Conservation (phyloP, 2,113 vertebrate species). For the Pelodiscus sinensis region DNA sequence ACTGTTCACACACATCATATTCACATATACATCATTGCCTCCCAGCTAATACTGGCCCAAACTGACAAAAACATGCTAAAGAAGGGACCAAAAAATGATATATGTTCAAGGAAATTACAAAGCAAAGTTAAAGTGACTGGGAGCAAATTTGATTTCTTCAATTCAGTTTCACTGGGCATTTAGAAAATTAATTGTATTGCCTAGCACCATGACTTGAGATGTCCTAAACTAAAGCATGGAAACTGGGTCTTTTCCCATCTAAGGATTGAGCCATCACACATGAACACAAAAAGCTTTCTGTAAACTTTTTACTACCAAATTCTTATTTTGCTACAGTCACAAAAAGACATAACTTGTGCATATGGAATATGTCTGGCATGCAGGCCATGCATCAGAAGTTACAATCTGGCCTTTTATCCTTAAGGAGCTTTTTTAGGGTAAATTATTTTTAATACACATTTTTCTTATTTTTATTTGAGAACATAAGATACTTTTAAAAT, state of each 20-base stretch:
- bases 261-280: neutral
- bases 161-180: neutral
- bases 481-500: neutral
- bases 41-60: neutral
- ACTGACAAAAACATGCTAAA: neutral
- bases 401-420: neutral
- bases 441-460: neutral
- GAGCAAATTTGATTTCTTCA: neutral
- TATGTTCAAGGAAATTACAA: neutral
- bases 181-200: neutral
- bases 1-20: neutral
- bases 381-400: neutral
- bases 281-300: neutral
- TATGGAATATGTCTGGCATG: neutral
- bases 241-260: neutral
- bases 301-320: neutral
- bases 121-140: neutral
- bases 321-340: constrained; percentile 6
- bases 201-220: neutral
- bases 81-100: neutral
- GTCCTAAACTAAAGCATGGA: neutral
- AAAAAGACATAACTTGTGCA: constrained; percentile 54
- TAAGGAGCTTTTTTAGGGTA: neutral
- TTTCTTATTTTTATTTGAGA: neutral
- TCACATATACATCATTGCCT: neutral